Evolutionary conservation across 2,888 invertebrate species (phyloP).

Genomic region (Hypercompe scribonia): DNA sequence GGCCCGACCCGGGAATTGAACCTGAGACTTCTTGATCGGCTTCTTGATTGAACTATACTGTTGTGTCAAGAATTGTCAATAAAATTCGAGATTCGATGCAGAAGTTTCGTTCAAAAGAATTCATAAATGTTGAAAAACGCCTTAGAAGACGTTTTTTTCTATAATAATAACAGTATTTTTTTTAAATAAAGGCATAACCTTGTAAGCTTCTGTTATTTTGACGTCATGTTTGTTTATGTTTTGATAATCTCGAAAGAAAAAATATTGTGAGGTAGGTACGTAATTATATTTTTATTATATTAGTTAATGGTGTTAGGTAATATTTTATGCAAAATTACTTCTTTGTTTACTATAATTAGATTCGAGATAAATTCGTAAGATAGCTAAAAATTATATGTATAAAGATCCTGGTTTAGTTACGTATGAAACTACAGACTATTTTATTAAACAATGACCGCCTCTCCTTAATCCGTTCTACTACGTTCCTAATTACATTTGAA

Average conservation of each 20-base stretch:
- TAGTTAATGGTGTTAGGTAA: slow-evolving; percentile 1
- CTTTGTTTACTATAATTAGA: slow-evolving; percentile 6
- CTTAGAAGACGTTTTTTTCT: neutral
- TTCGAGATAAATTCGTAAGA: neutral
- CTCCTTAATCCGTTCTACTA: neutral
- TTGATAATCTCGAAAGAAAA: slow-evolving; percentile 3
- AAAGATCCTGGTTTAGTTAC: neutral
- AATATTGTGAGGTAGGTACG: neutral
- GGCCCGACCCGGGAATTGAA: no score
- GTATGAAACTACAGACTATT: neutral
- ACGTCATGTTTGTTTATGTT: slow-evolving; percentile 21
- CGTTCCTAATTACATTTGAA: neutral
- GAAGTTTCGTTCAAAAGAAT: neutral
- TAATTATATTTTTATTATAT: slow-evolving; percentile 4
- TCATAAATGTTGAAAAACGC: neutral
- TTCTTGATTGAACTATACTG: no score
- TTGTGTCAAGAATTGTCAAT: neutral
- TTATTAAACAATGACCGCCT: neutral
- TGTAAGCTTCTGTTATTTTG: slow-evolving; percentile 15
- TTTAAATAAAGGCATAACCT: slow-evolving; percentile 6
- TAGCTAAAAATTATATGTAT: neutral
- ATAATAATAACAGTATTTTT: neutral
- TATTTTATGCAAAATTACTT: slow-evolving; percentile 9
- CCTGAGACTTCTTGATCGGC: no score
- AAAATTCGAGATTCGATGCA: neutral